Conservation (phyloP, 2,888 invertebrate species). For the Eutolmus rufibarbis region DNA sequence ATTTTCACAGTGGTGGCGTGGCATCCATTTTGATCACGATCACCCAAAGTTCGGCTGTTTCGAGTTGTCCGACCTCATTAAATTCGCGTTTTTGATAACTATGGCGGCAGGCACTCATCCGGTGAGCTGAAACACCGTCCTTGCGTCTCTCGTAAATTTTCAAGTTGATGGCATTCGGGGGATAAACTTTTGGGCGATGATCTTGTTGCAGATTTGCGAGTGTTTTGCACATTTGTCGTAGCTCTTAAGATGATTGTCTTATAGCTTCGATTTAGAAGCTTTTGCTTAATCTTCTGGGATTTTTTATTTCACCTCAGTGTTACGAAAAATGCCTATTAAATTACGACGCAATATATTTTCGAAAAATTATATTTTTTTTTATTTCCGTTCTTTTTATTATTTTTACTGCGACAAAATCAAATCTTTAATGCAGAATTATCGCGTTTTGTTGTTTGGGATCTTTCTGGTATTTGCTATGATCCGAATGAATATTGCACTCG, state of each 20-base stretch:
- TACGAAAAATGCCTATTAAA: neutral
- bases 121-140: neutral
- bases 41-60: neutral
- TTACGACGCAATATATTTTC: neutral
- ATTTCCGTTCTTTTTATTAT: neutral
- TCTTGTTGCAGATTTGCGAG: neutral
- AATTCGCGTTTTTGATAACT: neutral
- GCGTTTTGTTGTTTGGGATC: neutral
- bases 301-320: neutral
- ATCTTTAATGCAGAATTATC: neutral
- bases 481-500: constrained; percentile 39
- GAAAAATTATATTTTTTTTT: neutral
- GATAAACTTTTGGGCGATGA: neutral
- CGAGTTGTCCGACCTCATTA: constrained; percentile 7
- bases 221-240: neutral
- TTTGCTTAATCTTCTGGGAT: neutral
- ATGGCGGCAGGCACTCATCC: neutral
- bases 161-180: neutral
- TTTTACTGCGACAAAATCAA: neutral
- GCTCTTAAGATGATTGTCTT: neutral
- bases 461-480: neutral
- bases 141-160: neutral
- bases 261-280: neutral
- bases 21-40: neutral
- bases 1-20: neutral